Conservation (phyloP, 1,140 invertebrate genomes). For the Drosophila nigromelanica region DNA sequence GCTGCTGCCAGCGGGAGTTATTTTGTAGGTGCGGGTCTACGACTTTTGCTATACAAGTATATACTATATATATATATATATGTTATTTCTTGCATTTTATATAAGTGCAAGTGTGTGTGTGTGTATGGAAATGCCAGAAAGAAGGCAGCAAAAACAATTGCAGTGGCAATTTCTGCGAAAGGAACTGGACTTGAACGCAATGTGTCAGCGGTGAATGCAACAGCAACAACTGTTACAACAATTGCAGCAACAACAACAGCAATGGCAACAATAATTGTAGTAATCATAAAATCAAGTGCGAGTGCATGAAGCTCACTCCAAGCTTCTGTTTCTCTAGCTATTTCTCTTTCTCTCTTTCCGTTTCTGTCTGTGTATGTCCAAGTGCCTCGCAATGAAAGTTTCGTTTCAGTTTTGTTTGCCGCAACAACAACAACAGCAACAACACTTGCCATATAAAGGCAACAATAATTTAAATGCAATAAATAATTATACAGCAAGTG, state of each 20-base stretch:
- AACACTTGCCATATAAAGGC: slow-evolving; percentile 41
- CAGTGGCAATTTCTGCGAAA: slow-evolving; percentile 50
- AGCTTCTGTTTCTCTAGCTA: slow-evolving; percentile 7
- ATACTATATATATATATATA: slow-evolving; percentile 35
- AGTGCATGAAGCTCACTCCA: slow-evolving; percentile 64
- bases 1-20: slow-evolving; percentile 3
- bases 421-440: slow-evolving; percentile 48
- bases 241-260: slow-evolving; percentile 25
- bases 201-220: slow-evolving; percentile 55
- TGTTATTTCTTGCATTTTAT: slow-evolving; percentile 49
- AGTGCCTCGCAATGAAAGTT: slow-evolving; percentile 48
- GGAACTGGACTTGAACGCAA: slow-evolving; percentile 27
- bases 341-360: slow-evolving; percentile 16
- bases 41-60: slow-evolving; percentile 1
- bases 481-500: slow-evolving; percentile 82
- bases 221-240: slow-evolving; percentile 37
- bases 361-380: slow-evolving; percentile 2
- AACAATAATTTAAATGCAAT: slow-evolving; percentile 83
- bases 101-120: slow-evolving; percentile 13
- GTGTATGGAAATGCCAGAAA: slow-evolving; percentile 67
- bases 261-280: slow-evolving; percentile 65
- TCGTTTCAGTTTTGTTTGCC: slow-evolving; percentile 49
- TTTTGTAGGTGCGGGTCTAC: slow-evolving; percentile 22
- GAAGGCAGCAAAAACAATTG: slow-evolving; percentile 62
- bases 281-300: slow-evolving; percentile 82